Percentiles rank a stretch among this genome's conserved stretches.
These are phyloP conservation scores for Propithecus perrieri DNA, from an alignment of 2,797 vertebrate genomes.

Conservation along the genomic window DNA sequence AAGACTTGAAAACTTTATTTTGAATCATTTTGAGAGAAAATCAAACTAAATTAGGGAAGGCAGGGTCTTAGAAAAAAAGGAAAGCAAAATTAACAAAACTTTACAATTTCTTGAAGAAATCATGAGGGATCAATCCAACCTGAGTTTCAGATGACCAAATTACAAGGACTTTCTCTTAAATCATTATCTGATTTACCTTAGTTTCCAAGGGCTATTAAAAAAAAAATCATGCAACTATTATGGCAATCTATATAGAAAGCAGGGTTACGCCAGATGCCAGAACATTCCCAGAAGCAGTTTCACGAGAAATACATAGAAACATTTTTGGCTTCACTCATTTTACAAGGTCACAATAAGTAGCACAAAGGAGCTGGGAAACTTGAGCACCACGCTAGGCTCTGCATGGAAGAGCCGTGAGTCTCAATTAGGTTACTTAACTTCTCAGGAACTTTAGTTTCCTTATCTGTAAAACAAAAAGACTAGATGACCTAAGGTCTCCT, in stretches of 20 bases:
- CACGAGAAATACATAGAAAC: constrained; percentile 1
- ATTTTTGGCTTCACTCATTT: constrained; percentile 35
- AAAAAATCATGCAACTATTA: neutral
- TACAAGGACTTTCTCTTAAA: constrained; percentile 7
- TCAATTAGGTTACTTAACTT: neutral
- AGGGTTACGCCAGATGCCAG: neutral
- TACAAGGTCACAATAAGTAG: neutral
- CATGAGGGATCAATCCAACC: neutral
- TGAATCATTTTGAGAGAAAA: constrained; percentile 18
- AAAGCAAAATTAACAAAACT: constrained; percentile 1
- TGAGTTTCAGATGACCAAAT: neutral
- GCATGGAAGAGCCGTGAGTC: neutral
- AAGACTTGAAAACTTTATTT: constrained; percentile 28
- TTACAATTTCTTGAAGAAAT: neutral
- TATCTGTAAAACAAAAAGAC: neutral
- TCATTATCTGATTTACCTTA: neutral
- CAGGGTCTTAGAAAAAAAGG: neutral
- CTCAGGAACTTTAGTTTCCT: neutral
- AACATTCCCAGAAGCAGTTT: neutral
- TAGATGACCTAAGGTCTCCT: neutral
- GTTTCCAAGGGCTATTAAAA: neutral
- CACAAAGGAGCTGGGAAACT: neutral
- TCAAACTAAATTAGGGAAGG: neutral
- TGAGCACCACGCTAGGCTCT: neutral
- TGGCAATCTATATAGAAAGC: neutral